Percentiles rank a stretch among this genome's conserved stretches.
Evolutionary conservation across 2,797 vertebrate species (phyloP).

Genomic region (Hypotaenidia philippensis): DNA sequence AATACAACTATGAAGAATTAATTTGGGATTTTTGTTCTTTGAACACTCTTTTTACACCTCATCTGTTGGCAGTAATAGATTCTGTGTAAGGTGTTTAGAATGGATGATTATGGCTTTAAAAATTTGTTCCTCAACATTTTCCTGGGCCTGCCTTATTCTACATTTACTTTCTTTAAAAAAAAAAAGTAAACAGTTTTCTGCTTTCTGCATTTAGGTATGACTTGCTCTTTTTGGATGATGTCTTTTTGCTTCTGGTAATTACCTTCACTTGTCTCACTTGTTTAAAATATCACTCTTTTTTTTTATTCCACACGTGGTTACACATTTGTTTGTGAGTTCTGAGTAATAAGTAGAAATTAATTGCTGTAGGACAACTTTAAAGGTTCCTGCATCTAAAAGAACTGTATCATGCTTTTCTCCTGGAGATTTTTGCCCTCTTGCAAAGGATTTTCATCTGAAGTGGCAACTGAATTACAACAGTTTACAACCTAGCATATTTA

Average conservation of each 20-base stretch:
- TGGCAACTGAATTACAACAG: background rate
- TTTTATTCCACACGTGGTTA: background rate
- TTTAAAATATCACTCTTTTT: background rate
- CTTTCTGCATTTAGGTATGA: background rate
- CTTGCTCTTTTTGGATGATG: background rate
- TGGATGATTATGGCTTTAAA: background rate
- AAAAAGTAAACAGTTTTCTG: background rate
- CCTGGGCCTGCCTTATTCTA: background rate
- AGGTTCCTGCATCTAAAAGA: background rate
- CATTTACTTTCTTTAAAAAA: background rate
- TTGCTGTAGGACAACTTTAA: background rate
- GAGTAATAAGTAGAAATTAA: background rate
- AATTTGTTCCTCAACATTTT: background rate
- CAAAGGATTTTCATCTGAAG: background rate
- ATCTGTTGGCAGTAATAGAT: background rate
- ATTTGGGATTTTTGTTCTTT: background rate
- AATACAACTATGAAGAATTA: background rate
- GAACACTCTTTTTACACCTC: background rate
- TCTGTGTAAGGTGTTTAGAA: background rate
- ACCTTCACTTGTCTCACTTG: background rate
- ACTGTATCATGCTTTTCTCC: background rate
- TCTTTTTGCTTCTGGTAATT: background rate
- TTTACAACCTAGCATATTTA: slow-evolving; percentile 30
- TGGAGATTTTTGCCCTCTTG: slow-evolving; percentile 12
- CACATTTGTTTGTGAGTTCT: background rate